Conservation (phyloP, 2,888 invertebrate species). For the Netelia fuscicornis region DNA sequence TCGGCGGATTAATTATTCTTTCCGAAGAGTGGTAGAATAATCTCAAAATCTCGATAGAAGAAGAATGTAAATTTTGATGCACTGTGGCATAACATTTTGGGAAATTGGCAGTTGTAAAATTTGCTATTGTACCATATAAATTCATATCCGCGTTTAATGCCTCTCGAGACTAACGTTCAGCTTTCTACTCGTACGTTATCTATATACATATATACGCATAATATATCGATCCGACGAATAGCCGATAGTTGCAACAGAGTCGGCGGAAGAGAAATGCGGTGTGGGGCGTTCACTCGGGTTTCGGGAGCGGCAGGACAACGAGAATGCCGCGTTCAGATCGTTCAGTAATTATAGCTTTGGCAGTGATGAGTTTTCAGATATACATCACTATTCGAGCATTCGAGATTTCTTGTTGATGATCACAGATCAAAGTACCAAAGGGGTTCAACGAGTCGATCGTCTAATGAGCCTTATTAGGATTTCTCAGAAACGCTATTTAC, state of each 20-base stretch:
- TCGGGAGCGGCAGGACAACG: conserved; percentile 62
- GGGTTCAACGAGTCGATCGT: conserved; percentile 5
- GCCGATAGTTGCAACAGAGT: conserved; percentile 41
- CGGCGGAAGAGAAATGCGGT: conserved; percentile 57
- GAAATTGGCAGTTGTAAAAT: no score
- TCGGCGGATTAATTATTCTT: no score
- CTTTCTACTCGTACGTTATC: conserved; percentile 55
- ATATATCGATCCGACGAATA: conserved; percentile 53
- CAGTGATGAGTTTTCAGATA: conserved; percentile 34
- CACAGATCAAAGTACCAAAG: neutral
- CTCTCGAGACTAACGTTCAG: conserved; percentile 38
- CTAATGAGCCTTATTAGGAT: neutral
- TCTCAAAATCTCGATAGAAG: no score
- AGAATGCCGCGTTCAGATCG: conserved; percentile 29
- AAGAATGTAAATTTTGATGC: no score
- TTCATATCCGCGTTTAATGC: conserved; percentile 42
- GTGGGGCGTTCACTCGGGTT: conserved; percentile 38
- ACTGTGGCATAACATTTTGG: no score
- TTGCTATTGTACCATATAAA: neutral
- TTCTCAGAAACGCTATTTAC: neutral
- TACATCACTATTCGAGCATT: neutral
- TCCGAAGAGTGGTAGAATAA: no score
- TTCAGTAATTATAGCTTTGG: conserved; percentile 22
- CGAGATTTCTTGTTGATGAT: neutral
- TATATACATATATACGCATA: conserved; percentile 2